phyloP scores from a whole-genome alignment of 30 jellyfish, hydroid and myxozoan genomes.

The Hydractinia symbiolongicarpus region DNA sequence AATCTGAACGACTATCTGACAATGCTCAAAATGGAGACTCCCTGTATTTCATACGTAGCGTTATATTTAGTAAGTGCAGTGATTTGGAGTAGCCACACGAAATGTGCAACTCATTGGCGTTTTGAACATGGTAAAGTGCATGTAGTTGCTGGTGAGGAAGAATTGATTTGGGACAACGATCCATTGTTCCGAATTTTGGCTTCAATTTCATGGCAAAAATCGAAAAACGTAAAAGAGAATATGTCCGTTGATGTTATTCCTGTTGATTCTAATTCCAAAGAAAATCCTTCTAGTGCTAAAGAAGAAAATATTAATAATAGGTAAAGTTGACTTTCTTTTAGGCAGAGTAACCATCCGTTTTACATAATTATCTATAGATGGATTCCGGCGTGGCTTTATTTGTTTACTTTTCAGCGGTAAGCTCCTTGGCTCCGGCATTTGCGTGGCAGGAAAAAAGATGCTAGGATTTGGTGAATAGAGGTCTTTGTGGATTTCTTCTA shows the following conservation, averaged over 20 bases:
- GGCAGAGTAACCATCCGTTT: no score
- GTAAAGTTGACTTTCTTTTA: no score
- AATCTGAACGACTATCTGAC: no score
- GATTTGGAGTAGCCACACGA: slow-evolving; percentile 15
- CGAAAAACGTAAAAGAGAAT: background rate
- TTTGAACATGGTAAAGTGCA: slow-evolving; percentile 55
- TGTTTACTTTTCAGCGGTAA: no score
- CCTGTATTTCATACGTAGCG: background rate
- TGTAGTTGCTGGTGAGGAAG: slow-evolving; percentile 59
- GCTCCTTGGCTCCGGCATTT: no score
- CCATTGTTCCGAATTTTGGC: slow-evolving; percentile 49
- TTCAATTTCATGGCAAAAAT: background rate
- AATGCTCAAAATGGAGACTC: background rate
- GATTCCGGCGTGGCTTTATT: no score
- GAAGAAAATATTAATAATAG: no score
- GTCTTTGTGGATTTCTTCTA: no score
- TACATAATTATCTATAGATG: no score
- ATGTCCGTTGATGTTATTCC: background rate
- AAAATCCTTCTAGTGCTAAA: no score
- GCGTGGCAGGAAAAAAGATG: no score
- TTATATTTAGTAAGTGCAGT: background rate
- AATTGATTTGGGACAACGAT: slow-evolving; percentile 48
- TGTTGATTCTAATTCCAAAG: background rate
- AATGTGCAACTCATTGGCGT: slow-evolving; percentile 80
- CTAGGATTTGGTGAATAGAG: no score